A percentile compares a stretch with the other conserved stretches of the same genome.
These are phyloP conservation scores for Lissocephala sabroskyi DNA, from an alignment of 2,888 invertebrate genomes.

Conservation along the genomic window DNA sequence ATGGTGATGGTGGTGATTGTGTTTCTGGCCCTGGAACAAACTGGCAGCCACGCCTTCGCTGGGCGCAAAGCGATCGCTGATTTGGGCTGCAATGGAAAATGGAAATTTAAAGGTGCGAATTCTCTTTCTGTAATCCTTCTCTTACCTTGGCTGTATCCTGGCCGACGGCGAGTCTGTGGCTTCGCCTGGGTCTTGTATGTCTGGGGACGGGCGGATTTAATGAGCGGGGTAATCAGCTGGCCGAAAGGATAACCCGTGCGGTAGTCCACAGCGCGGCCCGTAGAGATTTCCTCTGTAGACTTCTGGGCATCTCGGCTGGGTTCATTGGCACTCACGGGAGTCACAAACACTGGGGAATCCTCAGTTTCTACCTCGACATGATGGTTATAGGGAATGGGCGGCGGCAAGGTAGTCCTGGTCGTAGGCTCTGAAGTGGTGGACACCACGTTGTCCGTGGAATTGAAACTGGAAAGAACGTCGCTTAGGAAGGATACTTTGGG, in stretches of 20 bases:
- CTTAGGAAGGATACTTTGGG: background rate
- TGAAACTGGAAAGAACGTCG: conserved; percentile 47
- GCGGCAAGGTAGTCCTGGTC: conserved; percentile 14
- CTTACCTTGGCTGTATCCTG: no score
- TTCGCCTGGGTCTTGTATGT: no score
- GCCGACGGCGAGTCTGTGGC: no score
- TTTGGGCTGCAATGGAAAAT: conserved; percentile 36
- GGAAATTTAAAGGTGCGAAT: no score
- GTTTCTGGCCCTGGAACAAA: conserved; percentile 39
- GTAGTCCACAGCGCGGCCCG: conserved; percentile 69
- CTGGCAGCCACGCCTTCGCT: conserved; percentile 66
- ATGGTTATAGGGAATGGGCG: conserved; percentile 50
- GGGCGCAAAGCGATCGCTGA: conserved; percentile 69
- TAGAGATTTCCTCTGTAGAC: conserved; percentile 40
- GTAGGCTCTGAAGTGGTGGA: conserved; percentile 33
- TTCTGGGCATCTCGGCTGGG: background rate
- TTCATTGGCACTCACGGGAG: conserved; percentile 25
- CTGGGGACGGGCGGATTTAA: no score
- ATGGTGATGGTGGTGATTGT: conserved; percentile 31
- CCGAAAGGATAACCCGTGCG: conserved; percentile 67
- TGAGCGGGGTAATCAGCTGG: conserved; percentile 63
- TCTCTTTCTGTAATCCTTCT: no score
- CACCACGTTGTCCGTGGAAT: conserved; percentile 62
- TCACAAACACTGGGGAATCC: conserved; percentile 34
- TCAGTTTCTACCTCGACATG: conserved; percentile 12